Conservation (phyloP, 64 coral and sea anemone species). For the Pocillopora damicornis region DNA sequence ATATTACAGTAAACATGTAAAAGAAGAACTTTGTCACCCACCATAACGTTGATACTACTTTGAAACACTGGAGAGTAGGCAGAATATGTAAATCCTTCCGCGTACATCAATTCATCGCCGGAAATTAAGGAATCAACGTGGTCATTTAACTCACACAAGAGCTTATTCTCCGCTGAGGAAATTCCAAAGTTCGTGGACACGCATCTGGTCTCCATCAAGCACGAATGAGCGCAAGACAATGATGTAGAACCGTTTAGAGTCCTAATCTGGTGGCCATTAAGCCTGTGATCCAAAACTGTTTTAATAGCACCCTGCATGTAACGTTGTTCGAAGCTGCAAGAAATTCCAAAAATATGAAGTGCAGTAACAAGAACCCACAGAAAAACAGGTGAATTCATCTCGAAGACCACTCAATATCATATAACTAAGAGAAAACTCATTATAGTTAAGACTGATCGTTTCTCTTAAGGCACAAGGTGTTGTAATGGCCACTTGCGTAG, state of each 20-base stretch:
- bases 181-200: conserved; percentile 25
- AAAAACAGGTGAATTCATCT: neutral
- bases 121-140: neutral
- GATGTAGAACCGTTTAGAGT: neutral
- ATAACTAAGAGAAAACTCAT: neutral
- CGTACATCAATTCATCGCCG: neutral
- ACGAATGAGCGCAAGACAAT: conserved; percentile 21
- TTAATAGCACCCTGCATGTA: neutral
- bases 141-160: conserved; percentile 21
- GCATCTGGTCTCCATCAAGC: neutral
- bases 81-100: conserved; percentile 6
- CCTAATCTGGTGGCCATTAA: conserved; percentile 15
- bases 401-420: neutral
- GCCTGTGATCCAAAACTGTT: neutral
- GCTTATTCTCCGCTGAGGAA: neutral
- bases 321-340: conserved; percentile 1
- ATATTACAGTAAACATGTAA: neutral
- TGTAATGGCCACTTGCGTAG: too few species aligned
- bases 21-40: neutral
- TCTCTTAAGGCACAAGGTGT: too few species aligned
- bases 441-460: neutral
- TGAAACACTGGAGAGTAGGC: neutral
- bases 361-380: neutral
- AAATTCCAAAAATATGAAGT: neutral
- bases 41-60: too few species aligned